A percentile compares a stretch with the other conserved stretches of the same genome.
Conservation (phyloP, 2,888 invertebrate genomes). For the Watsonalla cultraria region DNA sequence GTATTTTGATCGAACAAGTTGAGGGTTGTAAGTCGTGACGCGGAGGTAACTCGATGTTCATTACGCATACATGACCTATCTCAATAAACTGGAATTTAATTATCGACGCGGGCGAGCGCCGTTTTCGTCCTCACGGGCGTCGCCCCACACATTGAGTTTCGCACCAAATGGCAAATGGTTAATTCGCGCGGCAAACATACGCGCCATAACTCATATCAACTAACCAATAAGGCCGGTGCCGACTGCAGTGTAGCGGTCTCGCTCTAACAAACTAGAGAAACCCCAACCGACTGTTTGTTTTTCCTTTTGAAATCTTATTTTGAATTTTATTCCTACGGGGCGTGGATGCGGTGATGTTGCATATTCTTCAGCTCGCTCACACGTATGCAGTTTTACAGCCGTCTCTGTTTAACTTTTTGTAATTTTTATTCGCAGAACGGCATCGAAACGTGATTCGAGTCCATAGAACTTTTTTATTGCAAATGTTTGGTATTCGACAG, state of each 20-base stretch:
- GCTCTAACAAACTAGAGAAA: conserved; percentile 70
- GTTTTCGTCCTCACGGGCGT: conserved; percentile 41
- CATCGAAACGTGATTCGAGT: conserved; percentile 74
- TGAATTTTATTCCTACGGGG: conserved; percentile 77
- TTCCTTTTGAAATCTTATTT: conserved; percentile 78
- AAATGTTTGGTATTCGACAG: conserved; percentile 62
- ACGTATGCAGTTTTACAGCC: conserved; percentile 40
- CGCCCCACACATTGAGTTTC: conserved; percentile 52
- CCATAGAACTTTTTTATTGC: conserved; percentile 68
- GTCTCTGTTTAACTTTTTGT: conserved; percentile 71
- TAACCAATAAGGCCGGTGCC: conserved; percentile 56
- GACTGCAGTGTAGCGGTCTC: conserved; percentile 51
- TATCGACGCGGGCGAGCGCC: conserved; percentile 14
- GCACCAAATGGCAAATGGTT: conserved; percentile 73
- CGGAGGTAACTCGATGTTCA: conserved; percentile 6
- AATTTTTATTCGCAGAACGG: conserved; percentile 77
- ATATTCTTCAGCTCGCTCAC: conserved; percentile 75
- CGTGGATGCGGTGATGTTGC: conserved; percentile 78
- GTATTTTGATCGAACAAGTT: not conserved
- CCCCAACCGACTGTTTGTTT: conserved; percentile 66
- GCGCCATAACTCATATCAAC: conserved; percentile 75
- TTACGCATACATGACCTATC: conserved; percentile 19
- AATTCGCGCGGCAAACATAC: conserved; percentile 73
- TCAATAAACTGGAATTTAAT: conserved; percentile 15
- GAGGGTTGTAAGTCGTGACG: conserved; percentile 4